Evolutionary conservation across 1,140 invertebrate genomes (phyloP).

Genomic region (Apis florea): DNA sequence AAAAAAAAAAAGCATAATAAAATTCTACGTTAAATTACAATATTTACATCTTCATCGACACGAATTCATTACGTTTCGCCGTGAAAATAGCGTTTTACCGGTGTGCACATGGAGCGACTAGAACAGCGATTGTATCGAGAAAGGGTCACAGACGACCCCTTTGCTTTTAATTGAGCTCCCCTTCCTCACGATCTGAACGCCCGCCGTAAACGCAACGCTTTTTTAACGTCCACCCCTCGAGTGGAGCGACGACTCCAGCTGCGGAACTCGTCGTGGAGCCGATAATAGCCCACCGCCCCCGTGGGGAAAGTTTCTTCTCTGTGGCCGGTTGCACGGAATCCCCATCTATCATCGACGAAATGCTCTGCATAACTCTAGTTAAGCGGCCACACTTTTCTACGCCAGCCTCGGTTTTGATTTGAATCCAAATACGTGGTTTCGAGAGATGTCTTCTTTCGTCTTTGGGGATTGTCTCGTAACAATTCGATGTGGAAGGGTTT

Average conservation of each 20-base stretch:
- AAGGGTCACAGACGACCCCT: neutral
- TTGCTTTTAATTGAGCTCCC: constrained; percentile 60
- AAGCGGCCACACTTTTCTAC: neutral
- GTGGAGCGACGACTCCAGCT: neutral
- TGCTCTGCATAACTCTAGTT: constrained; percentile 15
- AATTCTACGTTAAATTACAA: too few relatives aligned
- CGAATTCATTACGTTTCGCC: constrained; percentile 36
- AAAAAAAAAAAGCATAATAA: too few relatives aligned
- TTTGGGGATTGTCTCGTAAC: too few relatives aligned
- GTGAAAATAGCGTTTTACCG: neutral
- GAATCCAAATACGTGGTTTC: neutral
- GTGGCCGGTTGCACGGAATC: constrained; percentile 21
- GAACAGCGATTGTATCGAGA: neutral
- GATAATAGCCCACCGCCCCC: constrained; percentile 30
- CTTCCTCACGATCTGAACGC: constrained; percentile 47
- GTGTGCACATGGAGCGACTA: neutral
- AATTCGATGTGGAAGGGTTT: neutral
- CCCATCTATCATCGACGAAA: constrained; percentile 14
- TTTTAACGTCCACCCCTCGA: constrained; percentile 21
- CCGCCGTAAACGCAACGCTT: constrained; percentile 34
- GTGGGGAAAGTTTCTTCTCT: constrained; percentile 3
- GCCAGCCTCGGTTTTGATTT: constrained; percentile 2
- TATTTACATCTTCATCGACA: neutral
- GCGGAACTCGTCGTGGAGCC: neutral
- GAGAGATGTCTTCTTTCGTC: neutral